Base-by-base conservation (phyloP, 2,888 invertebrate species). In the Tachina grossa region DNA sequence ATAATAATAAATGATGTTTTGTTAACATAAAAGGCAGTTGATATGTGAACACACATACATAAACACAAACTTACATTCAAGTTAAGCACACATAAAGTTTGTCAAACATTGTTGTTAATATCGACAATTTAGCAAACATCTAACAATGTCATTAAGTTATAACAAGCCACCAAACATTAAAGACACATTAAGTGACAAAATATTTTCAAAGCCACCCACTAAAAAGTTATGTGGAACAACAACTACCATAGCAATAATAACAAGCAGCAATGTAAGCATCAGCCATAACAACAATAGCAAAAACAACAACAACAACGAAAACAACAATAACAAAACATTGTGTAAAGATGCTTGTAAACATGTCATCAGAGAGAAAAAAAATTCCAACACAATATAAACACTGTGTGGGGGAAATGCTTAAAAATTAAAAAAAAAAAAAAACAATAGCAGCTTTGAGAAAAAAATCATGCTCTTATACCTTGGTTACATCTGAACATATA, bases 121-220 rank as follows among this genome's bases (percentile, higher is more conserved):
- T 85, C 78, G 78, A 78, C 85, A 85, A 82, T 85, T 85, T 85
- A 85, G 82, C 85, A 85, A 82, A 82, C 85, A 85, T 69, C 78
- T 78, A 78, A 78, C 82, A 78, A 69, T 75, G 69, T 78, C 82
- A 85, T 85, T 78, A 78, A 85, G 78, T 82, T 78, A 74, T 79
- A 78, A 63, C 49, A 71, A 80, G 66, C 53, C 80, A 76, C 69
- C 57, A 74, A 63, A 78, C 74, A 55, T 68, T 57, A 69, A 82
- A 47, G 53, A 51, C 68, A 49, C 59, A 69, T 79, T 49, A 74
- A 74, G 31, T 49, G 68, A 31, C 41, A 79, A 79, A 69, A 78
- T 47, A 69, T 66, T 76, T 79, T 63, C 14, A 80, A 76, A 69
- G 79, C 69, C 65, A 75, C 53, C 81, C 82, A 83, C 57, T 69